phyloP scores from a whole-genome alignment of 2,797 vertebrate genomes.

The Sebastes variabilis region DNA sequence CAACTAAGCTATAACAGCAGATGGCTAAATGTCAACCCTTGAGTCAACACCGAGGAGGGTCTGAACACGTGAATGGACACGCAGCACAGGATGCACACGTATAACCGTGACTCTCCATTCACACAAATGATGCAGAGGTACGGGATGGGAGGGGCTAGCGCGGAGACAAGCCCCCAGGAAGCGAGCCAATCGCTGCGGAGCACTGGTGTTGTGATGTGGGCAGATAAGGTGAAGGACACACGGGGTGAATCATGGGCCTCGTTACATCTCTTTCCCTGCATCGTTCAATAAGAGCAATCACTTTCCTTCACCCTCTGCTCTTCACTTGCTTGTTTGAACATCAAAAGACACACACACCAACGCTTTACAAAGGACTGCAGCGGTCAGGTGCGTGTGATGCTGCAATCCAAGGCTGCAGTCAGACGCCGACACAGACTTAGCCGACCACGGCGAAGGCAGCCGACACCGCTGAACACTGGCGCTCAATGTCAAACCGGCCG shows the following conservation, averaged over 20 bases:
- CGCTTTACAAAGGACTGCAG: conserved; percentile 21
- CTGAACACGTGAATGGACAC: background rate
- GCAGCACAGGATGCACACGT: background rate
- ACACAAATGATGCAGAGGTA: conserved; percentile 66
- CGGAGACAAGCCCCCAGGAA: conserved; percentile 56
- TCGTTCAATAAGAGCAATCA: conserved; percentile 3
- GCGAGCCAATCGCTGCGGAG: conserved; percentile 68
- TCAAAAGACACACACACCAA: background rate
- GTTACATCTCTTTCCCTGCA: background rate
- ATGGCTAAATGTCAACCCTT: conserved; percentile 16
- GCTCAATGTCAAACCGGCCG: conserved; percentile 36
- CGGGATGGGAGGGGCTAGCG: conserved; percentile 51
- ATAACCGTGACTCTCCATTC: conserved; percentile 54
- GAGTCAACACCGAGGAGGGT: background rate
- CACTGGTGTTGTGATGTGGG: background rate
- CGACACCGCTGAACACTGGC: background rate
- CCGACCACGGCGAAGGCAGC: conserved; percentile 6
- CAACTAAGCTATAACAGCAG: background rate
- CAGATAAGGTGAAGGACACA: conserved; percentile 65
- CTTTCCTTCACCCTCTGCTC: background rate
- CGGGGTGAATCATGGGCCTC: conserved; percentile 18
- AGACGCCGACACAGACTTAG: conserved; percentile 21
- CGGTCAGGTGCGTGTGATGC: conserved; percentile 3
- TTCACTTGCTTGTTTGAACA: background rate
- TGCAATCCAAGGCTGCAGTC: conserved; percentile 26